Base-by-base conservation (phyloP, 92 coral and sea anemone genomes). In the Palythoa caribaeorum region DNA sequence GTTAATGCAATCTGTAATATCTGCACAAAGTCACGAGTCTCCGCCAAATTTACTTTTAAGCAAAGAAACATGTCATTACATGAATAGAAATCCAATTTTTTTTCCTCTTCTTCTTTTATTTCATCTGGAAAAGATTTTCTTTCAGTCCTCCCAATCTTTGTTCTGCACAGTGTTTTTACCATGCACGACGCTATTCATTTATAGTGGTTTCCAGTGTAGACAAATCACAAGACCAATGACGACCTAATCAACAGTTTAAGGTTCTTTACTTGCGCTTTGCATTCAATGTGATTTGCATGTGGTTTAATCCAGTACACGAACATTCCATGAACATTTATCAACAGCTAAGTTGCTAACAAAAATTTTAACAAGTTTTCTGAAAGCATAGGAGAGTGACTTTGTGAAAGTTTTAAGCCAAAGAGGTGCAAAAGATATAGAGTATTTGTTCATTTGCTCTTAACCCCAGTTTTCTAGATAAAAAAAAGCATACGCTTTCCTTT, bases 281-380 rank as follows among this genome's bases (percentile, higher is more conserved):
- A 81, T 81, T 81, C 66, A 81, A 20, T 37, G 66, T 68, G 86
- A 60, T 66, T 79, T 81, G 47, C 60, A 66, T 81, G 86, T 81
- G 86, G 86, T 81, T 81, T 68, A 10, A 62, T 80, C 44, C 53
- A 13, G 75, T 68, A 81, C 86, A 81, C 86, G 86, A 81, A 81
- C 73, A 70, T 36, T 75, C 60, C 60, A 15, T 38, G 76, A 47
- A 66, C 20, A 47, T 66, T 81, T 77, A 48, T 63, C 47, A 65
- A 63, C 76, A 81, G 59, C 76, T 81, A 40, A 44, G 62, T 44
- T 59, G 9, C 72, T 66, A 68, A 38, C n/a, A 65, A 4, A n/a
- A 10, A 9, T 66, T 68, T 65, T 12, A 50, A 13, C 9, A 17
- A 35, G 17, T 13, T 20, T 15, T 11, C 19, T 20, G 76, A 44